Evolutionary conservation across 1,140 invertebrate species (phyloP).

Genomic region (Brachionus plicatilis): DNA sequence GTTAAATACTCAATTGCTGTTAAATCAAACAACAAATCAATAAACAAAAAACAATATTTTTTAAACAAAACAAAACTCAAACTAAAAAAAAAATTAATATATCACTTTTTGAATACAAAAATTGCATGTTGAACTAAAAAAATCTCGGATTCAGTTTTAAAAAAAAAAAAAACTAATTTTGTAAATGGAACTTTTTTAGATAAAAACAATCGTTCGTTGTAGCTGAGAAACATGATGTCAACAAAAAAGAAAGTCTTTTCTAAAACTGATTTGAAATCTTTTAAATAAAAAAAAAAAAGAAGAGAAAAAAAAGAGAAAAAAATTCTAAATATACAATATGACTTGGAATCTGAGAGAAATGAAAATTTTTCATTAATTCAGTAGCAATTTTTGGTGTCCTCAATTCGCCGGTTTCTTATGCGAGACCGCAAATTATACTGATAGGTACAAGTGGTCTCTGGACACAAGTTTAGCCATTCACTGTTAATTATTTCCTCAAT

Average conservation of each 20-base stretch:
- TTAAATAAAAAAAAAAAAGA: background rate
- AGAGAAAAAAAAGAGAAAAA: background rate
- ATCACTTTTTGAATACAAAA: background rate
- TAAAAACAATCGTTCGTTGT: background rate
- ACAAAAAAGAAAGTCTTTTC: background rate
- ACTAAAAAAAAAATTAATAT: background rate
- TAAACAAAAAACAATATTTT: background rate
- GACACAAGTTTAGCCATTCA: background rate
- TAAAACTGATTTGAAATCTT: background rate
- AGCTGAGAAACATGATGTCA: background rate
- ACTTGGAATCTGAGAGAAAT: background rate
- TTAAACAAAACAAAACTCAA: background rate
- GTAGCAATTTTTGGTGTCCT: background rate
- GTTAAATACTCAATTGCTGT: background rate
- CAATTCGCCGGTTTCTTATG: background rate
- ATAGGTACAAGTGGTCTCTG: conserved; percentile 2
- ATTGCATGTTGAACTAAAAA: background rate
- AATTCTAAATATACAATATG: background rate
- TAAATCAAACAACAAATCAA: background rate
- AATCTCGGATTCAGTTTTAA: background rate
- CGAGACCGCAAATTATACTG: conserved; percentile 16
- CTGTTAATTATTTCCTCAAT: background rate
- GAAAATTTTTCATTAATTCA: background rate
- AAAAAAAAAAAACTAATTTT: background rate
- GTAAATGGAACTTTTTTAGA: background rate